These are phyloP conservation scores for Sphecodes monilicornis DNA, from an alignment of 2,888 invertebrate species.

Conservation along the genomic window DNA sequence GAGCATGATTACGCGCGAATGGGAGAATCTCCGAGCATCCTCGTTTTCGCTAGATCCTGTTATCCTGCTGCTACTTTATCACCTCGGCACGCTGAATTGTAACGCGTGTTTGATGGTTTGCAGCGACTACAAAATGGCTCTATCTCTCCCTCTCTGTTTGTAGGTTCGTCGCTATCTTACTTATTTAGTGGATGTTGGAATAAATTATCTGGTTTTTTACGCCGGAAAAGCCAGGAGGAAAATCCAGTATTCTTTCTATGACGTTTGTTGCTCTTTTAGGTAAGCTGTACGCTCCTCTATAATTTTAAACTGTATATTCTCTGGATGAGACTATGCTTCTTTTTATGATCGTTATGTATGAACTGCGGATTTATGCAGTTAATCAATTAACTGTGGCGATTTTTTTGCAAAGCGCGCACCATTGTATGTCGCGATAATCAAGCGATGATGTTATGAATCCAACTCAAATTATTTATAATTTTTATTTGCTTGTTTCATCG, in stretches of 20 bases:
- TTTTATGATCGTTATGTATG: too few relatives aligned
- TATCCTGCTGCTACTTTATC: not conserved
- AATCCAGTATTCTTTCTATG: not conserved
- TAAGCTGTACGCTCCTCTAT: not conserved
- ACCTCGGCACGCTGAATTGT: not conserved
- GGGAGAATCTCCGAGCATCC: not conserved
- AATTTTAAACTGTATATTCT: not conserved
- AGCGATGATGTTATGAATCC: too few relatives aligned
- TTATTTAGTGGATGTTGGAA: not conserved
- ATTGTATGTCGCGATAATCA: too few relatives aligned
- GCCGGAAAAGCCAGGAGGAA: not conserved
- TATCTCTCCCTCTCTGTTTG: not conserved
- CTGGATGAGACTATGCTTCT: too few relatives aligned
- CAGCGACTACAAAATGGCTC: not conserved
- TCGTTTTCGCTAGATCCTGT: not conserved
- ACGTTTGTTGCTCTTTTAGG: not conserved
- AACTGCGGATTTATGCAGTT: too few relatives aligned
- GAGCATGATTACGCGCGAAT: constrained; percentile 46
- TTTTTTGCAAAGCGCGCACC: too few relatives aligned
- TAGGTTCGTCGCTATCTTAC: not conserved
- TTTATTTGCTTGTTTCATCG: too few relatives aligned
- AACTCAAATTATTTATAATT: too few relatives aligned
- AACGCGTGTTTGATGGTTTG: constrained; percentile 6
- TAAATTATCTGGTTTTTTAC: not conserved
- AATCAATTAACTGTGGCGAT: too few relatives aligned